These are phyloP conservation scores for Motacilla alba DNA, from an alignment of 2,113 vertebrate genomes.

Conservation along the genomic window DNA sequence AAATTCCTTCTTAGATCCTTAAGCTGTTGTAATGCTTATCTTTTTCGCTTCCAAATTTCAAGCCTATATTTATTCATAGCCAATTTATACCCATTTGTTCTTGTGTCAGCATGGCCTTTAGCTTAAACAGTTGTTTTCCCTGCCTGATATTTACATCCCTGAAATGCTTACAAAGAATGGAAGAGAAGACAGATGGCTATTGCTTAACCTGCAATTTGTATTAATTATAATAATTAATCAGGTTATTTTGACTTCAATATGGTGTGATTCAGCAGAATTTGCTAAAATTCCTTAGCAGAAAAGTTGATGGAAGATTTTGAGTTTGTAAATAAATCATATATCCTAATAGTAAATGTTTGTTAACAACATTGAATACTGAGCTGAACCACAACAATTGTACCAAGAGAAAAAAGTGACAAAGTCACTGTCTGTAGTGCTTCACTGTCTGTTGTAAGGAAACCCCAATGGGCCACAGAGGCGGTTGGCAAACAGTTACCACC, in stretches of 20 bases:
- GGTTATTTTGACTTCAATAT: background rate
- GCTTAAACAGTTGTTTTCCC: background rate
- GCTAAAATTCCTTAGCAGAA: background rate
- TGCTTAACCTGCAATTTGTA: background rate
- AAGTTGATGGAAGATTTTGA: background rate
- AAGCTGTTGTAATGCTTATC: background rate
- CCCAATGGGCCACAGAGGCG: background rate
- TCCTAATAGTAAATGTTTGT: background rate
- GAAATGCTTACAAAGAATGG: background rate
- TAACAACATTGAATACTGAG: background rate
- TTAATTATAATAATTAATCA: constrained; percentile 33
- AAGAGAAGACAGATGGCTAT: constrained; percentile 15
- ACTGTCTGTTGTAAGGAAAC: background rate
- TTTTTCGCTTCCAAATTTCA: background rate
- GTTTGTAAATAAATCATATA: background rate
- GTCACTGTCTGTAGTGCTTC: accelerated
- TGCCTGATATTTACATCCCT: constrained; percentile 10
- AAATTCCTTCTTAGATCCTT: background rate
- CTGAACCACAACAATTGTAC: background rate
- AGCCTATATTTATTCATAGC: background rate
- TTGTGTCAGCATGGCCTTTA: constrained; percentile 38
- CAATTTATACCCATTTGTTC: constrained; percentile 26
- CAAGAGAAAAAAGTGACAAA: background rate
- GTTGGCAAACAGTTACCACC: background rate
- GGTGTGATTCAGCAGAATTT: background rate